A percentile compares a stretch with the other conserved stretches of the same genome.
phyloP scores from a whole-genome alignment of 2,888 invertebrate genomes.

The Cremastinae sp. region DNA sequence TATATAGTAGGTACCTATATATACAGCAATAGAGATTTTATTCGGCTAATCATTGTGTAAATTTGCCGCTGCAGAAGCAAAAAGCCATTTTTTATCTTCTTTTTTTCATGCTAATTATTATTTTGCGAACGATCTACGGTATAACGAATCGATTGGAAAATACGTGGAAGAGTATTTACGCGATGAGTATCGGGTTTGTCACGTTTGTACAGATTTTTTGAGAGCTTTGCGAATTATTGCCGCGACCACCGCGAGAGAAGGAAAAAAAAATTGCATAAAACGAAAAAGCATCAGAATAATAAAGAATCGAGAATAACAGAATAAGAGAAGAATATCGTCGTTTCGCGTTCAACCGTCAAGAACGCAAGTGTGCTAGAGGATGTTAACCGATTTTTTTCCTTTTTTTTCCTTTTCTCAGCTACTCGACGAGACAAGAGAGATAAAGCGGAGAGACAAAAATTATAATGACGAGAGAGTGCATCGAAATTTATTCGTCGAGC shows the following conservation, averaged over 20 bases:
- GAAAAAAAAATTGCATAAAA: neutral
- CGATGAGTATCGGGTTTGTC: conserved; percentile 13
- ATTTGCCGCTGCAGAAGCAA: too few relatives aligned
- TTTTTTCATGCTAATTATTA: too few relatives aligned
- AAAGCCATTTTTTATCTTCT: too few relatives aligned
- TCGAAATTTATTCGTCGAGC: neutral
- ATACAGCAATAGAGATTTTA: too few relatives aligned
- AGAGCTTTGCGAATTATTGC: conserved; percentile 19
- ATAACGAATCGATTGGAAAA: conserved; percentile 31
- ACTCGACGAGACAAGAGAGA: neutral
- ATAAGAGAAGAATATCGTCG: conserved; percentile 14
- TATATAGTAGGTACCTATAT: too few relatives aligned
- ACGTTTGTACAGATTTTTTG: conserved; percentile 12
- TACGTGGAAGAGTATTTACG: conserved; percentile 20
- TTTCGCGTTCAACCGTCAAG: conserved; percentile 43
- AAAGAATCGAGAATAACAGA: conserved; percentile 9
- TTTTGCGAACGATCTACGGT: neutral
- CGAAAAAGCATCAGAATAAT: too few relatives aligned
- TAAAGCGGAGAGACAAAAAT: neutral
- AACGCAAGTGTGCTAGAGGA: conserved; percentile 16
- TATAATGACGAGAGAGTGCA: neutral
- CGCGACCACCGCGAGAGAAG: too few relatives aligned
- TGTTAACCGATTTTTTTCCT: conserved; percentile 34
- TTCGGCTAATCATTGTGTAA: too few relatives aligned
- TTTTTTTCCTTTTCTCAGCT: too few relatives aligned